A percentile compares a stretch with the other conserved stretches of the same genome.
Conservation (phyloP, 1,140 invertebrate genomes). For the Ruditapes philippinarum region DNA sequence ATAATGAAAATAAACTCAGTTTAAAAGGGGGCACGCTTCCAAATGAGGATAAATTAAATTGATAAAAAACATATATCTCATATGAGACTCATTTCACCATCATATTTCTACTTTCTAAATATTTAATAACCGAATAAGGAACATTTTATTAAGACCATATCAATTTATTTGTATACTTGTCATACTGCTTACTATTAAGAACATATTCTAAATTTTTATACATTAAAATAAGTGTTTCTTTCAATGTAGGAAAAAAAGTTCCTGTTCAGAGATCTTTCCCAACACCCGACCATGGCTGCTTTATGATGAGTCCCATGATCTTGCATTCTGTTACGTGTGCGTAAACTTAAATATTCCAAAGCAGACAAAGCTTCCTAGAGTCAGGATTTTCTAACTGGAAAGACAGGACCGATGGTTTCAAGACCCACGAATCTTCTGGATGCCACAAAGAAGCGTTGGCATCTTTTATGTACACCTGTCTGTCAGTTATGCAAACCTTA, state of each 20-base stretch:
- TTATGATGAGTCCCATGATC: slow-evolving; percentile 2
- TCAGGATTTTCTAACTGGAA: slow-evolving; percentile 42
- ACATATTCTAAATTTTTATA: too few relatives aligned
- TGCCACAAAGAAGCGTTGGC: slow-evolving; percentile 34
- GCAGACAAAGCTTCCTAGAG: background rate
- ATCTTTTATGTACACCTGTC: too few relatives aligned
- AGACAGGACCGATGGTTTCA: background rate
- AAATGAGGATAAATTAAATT: too few relatives aligned
- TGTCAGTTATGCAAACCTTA: too few relatives aligned
- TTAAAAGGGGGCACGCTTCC: too few relatives aligned
- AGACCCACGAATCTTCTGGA: background rate
- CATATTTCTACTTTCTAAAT: too few relatives aligned
- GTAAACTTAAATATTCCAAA: background rate
- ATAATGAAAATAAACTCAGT: too few relatives aligned
- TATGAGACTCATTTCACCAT: too few relatives aligned
- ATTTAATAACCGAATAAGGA: background rate
- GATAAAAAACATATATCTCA: too few relatives aligned
- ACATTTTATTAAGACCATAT: background rate
- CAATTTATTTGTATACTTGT: too few relatives aligned
- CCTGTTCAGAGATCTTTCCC: slow-evolving; percentile 19
- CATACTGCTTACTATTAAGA: too few relatives aligned
- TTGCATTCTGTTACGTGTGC: slow-evolving; percentile 21
- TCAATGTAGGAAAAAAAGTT: slow-evolving; percentile 4
- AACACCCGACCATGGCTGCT: background rate
- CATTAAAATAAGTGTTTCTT: too few relatives aligned